Percentiles rank a stretch among this genome's conserved stretches.
phyloP scores from a whole-genome alignment of 1,140 invertebrate genomes.

The Lithobius niger region DNA sequence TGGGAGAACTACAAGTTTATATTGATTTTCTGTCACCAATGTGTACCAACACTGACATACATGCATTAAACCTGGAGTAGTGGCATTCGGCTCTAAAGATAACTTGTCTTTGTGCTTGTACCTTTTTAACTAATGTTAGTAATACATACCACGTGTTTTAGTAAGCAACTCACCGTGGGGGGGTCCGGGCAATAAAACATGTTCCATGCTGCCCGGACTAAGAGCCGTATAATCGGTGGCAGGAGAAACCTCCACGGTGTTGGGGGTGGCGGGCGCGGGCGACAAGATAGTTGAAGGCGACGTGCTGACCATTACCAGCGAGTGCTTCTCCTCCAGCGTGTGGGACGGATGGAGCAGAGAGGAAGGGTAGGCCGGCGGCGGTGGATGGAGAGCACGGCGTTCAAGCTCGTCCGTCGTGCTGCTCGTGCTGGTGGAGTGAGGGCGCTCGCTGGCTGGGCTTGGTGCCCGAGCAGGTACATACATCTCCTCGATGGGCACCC shows the following conservation, averaged over 20 bases:
- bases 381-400: constrained; percentile 16
- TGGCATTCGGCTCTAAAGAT: too few relatives aligned
- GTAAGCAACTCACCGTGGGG: neutral
- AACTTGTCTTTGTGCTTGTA: too few relatives aligned
- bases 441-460: constrained; percentile 13
- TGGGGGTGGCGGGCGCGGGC: constrained; percentile 1
- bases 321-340: neutral
- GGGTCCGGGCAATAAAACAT: neutral
- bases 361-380: constrained; percentile 23
- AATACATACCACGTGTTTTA: too few relatives aligned
- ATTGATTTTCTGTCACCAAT: too few relatives aligned
- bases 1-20: too few relatives aligned
- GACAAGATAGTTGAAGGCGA: neutral
- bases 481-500: constrained; percentile 80
- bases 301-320: neutral
- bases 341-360: constrained; percentile 15
- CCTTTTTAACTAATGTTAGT: too few relatives aligned
- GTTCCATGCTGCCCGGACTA: constrained; percentile 7
- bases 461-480: constrained; percentile 23
- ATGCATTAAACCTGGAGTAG: too few relatives aligned
- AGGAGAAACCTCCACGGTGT: constrained; percentile 9
- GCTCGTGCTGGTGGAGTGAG: constrained; percentile 22
- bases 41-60: too few relatives aligned
- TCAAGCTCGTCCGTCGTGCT: constrained; percentile 16
- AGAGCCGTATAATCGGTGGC: constrained; percentile 2